phyloP scores from a whole-genome alignment of 2,888 invertebrate species.

The Alentia gelatinosa region DNA sequence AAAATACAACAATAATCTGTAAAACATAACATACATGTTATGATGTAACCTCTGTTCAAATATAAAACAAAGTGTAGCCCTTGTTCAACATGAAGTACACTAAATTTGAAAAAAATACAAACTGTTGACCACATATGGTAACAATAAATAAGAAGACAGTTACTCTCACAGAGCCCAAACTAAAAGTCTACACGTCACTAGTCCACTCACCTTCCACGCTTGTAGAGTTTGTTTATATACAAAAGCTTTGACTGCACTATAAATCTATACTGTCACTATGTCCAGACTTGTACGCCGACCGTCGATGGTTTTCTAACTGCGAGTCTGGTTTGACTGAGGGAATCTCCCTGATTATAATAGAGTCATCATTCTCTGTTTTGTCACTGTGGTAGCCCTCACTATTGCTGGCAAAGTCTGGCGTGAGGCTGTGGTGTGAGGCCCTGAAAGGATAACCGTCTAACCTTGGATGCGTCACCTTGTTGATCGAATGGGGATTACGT shows the following conservation, averaged over 20 bases:
- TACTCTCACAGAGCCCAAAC: background rate
- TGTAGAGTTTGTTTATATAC: background rate
- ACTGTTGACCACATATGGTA: background rate
- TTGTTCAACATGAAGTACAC: no score
- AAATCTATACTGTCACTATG: constrained; percentile 42
- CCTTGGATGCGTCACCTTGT: constrained; percentile 43
- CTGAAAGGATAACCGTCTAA: constrained; percentile 53
- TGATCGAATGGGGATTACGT: constrained; percentile 11
- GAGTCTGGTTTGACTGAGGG: constrained; percentile 9
- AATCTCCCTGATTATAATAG: constrained; percentile 55
- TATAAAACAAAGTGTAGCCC: no score
- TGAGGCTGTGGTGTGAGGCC: constrained; percentile 4
- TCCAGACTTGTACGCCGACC: constrained; percentile 35
- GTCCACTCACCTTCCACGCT: background rate
- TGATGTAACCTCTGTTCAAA: no score
- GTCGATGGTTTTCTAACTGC: background rate
- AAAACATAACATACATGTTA: no score
- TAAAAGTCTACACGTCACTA: background rate
- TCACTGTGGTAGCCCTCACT: constrained; percentile 66
- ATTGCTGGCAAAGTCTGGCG: constrained; percentile 46
- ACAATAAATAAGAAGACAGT: background rate
- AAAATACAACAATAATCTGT: no score
- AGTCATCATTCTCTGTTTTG: constrained; percentile 58
- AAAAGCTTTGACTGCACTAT: background rate
- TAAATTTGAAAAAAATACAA: no score